phyloP scores from a whole-genome alignment of 2,888 invertebrate species.

The Esperia sulphurella region DNA sequence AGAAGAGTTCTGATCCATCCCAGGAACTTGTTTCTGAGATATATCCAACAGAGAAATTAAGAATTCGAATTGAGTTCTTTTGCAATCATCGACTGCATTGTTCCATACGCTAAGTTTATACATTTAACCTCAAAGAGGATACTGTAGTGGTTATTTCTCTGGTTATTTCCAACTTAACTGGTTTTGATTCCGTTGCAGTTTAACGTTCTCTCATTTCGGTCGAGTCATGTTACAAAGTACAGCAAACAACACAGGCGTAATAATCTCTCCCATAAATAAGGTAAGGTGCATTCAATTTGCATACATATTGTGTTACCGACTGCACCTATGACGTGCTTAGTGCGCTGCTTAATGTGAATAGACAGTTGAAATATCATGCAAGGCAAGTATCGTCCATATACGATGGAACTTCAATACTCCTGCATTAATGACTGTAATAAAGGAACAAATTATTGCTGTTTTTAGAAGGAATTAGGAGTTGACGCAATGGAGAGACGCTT shows the following conservation, averaged over 20 bases:
- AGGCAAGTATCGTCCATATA: not conserved
- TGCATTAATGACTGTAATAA: no score
- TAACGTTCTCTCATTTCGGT: conserved; percentile 1
- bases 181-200: not conserved
- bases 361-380: conserved; percentile 2
- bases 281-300: not conserved
- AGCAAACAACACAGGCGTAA: not conserved
- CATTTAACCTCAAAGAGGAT: not conserved
- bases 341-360: not conserved
- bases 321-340: not conserved
- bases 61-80: no score
- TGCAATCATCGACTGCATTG: no score
- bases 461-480: no score
- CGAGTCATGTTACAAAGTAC: not conserved
- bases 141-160: no score
- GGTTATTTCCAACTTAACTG: not conserved
- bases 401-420: not conserved
- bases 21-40: no score
- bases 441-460: no score
- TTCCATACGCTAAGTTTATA: not conserved
- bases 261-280: not conserved
- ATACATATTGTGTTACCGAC: not conserved
- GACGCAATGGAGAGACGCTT: no score
- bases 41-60: no score
- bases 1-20: no score